Evolutionary conservation across 2,888 invertebrate species (phyloP).

Genomic region (Lasioglossum oenotherae): DNA sequence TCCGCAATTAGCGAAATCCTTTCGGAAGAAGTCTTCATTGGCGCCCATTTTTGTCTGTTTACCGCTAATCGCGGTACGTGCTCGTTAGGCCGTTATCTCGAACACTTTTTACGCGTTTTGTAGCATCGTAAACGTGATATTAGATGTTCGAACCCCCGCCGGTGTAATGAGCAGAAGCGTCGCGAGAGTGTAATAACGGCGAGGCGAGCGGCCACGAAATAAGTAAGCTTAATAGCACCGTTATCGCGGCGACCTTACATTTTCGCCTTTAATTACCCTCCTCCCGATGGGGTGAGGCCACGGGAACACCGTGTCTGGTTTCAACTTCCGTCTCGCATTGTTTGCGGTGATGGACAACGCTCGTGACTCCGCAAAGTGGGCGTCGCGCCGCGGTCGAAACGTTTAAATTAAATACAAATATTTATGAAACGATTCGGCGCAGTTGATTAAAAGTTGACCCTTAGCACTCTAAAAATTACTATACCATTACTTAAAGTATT

Average conservation of each 20-base stretch:
- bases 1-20: not conserved
- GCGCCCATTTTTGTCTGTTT: conserved; percentile 12
- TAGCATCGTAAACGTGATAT: conserved; percentile 40
- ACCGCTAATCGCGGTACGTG: not conserved
- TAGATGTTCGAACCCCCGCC: conserved; percentile 32
- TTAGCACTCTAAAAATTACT: no score
- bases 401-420: not conserved
- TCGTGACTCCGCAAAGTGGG: not conserved
- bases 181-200: conserved; percentile 31
- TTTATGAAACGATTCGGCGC: not conserved
- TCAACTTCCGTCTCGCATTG: not conserved
- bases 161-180: conserved; percentile 26
- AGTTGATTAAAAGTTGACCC: not conserved
- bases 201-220: conserved; percentile 34
- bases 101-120: conserved; percentile 35
- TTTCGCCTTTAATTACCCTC: conserved; percentile 29
- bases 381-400: not conserved
- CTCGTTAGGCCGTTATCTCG: conserved; percentile 3
- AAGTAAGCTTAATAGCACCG: conserved; percentile 50
- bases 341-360: not conserved
- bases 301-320: not conserved
- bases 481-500: no score
- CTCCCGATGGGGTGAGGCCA: not conserved
- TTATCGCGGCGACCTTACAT: conserved; percentile 38
- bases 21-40: not conserved